phyloP scores from a whole-genome alignment of 2,888 invertebrate species.

The Vanessa cardui region DNA sequence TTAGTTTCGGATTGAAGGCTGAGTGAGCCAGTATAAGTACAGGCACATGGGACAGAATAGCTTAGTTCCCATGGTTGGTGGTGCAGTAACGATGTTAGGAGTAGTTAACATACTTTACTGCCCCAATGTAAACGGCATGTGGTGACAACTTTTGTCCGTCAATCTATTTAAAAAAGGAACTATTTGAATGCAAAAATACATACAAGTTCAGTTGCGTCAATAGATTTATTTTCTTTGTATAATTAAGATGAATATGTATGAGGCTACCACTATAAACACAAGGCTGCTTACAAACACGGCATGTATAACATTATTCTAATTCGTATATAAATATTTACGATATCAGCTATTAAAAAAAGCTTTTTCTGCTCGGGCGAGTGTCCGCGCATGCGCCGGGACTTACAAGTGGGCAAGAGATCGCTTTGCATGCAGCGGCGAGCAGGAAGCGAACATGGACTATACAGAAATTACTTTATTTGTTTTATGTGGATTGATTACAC shows the following conservation, averaged over 20 bases:
- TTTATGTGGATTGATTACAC: slow-evolving; percentile 2
- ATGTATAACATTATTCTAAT: slow-evolving; percentile 23
- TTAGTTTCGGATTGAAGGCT: too few species aligned
- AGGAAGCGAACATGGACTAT: slow-evolving; percentile 26
- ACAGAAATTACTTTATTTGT: slow-evolving; percentile 11
- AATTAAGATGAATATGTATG: background rate
- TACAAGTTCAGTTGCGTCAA: too few species aligned
- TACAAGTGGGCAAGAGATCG: background rate
- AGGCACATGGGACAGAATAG: too few species aligned
- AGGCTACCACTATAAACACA: slow-evolving; percentile 12
- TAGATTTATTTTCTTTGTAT: too few species aligned
- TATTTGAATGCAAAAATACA: too few species aligned
- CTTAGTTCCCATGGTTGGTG: too few species aligned
- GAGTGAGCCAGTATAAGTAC: too few species aligned
- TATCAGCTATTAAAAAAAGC: slow-evolving; percentile 13
- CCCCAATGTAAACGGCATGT: too few species aligned
- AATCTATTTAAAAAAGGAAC: too few species aligned
- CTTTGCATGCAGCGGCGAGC: slow-evolving; percentile 18
- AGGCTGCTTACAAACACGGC: slow-evolving; percentile 1
- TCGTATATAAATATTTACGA: slow-evolving; percentile 26
- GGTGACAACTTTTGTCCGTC: too few species aligned
- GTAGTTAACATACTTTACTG: too few species aligned
- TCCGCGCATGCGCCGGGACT: background rate
- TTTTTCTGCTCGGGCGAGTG: background rate
- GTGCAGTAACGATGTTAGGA: too few species aligned